A percentile compares a stretch with the other conserved stretches of the same genome.
Conservation (phyloP, 1,140 invertebrate genomes). For the Drosophila jambulina region DNA sequence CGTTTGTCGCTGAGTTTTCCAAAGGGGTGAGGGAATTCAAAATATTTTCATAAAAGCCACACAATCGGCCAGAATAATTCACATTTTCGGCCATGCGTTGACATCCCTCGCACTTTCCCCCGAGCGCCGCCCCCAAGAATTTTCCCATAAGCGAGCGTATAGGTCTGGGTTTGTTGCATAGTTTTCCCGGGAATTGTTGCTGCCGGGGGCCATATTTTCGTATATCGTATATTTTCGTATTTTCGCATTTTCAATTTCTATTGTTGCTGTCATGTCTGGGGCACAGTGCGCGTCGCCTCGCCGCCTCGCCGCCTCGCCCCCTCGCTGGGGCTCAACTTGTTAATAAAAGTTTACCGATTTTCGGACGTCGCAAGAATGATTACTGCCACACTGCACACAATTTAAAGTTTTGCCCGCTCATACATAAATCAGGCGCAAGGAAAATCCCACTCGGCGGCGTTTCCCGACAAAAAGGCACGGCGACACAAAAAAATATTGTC, state of each 20-base stretch:
- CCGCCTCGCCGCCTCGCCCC: not conserved
- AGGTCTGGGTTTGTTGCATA: constrained; percentile 42
- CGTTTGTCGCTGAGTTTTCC: constrained; percentile 18
- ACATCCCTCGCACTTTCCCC: constrained; percentile 11
- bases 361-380: constrained; percentile 64
- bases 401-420: constrained; percentile 72
- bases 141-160: constrained; percentile 25
- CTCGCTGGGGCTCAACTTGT: constrained; percentile 56
- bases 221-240: constrained; percentile 16
- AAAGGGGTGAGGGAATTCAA: constrained; percentile 38
- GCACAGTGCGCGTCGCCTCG: not conserved
- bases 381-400: constrained; percentile 68
- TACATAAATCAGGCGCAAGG: constrained; percentile 74
- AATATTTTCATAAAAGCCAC: constrained; percentile 62
- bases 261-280: constrained; percentile 47
- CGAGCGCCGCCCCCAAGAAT: not conserved
- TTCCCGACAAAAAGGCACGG: not conserved
- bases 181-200: constrained; percentile 42
- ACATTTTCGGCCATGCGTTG: constrained; percentile 56
- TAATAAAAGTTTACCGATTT: constrained; percentile 80
- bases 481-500: constrained; percentile 43
- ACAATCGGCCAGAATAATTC: constrained; percentile 69
- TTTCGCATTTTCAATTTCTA: constrained; percentile 59
- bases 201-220: constrained; percentile 48
- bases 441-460: constrained; percentile 32